Percentiles rank a stretch among this genome's conserved stretches.
phyloP scores from a whole-genome alignment of 2,797 vertebrate genomes.

The Eospalax fontanierii region DNA sequence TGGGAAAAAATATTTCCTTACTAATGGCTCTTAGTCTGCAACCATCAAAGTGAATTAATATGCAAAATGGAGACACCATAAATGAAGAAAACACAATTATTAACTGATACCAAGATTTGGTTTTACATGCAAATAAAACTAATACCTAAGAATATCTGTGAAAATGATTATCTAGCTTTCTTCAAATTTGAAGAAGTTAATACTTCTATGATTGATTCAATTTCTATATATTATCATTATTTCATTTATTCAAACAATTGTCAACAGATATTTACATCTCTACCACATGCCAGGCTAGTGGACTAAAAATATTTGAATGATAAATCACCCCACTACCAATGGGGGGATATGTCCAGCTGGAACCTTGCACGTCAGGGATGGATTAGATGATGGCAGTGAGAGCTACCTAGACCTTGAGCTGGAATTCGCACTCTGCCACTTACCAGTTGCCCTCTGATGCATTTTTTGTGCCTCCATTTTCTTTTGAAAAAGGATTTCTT shows the following conservation, averaged over 20 bases:
- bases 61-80: slow-evolving; percentile 9
- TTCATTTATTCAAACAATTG: not conserved
- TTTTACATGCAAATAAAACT: slow-evolving; percentile 34
- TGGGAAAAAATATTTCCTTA: slow-evolving; percentile 25
- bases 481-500: not conserved
- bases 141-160: not conserved
- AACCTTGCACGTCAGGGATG: not conserved
- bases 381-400: not conserved
- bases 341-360: slow-evolving; percentile 2
- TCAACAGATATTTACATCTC: slow-evolving; percentile 35
- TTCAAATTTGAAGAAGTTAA: slow-evolving; percentile 10
- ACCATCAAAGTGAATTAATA: slow-evolving; percentile 39
- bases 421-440: not conserved
- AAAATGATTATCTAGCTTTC: slow-evolving; percentile 32
- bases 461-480: not conserved
- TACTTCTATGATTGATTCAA: not conserved
- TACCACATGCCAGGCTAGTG: not conserved
- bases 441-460: not conserved
- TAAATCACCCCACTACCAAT: not conserved
- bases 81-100: not conserved
- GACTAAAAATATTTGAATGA: slow-evolving; percentile 4
- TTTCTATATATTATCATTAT: slow-evolving; percentile 16
- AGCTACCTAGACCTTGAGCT: not conserved
- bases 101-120: slow-evolving; percentile 20
- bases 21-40: not conserved